Evolutionary conservation across 2,797 vertebrate species (phyloP).

Genomic region (Pipistrellus nathusii): DNA sequence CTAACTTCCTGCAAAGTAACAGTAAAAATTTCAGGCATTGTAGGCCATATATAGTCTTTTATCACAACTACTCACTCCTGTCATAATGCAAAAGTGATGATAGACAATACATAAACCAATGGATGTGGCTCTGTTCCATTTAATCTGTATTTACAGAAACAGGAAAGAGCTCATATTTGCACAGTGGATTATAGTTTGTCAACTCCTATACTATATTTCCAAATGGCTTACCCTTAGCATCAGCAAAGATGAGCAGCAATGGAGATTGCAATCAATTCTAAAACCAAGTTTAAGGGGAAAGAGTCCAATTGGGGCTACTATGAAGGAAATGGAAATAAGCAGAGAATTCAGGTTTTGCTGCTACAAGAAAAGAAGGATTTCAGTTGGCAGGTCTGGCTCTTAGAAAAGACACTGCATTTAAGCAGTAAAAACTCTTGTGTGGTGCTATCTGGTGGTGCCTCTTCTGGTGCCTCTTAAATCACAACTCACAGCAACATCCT

Average conservation of each 20-base stretch:
- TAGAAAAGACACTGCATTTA: background rate
- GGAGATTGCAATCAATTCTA: background rate
- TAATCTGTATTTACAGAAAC: constrained; percentile 50
- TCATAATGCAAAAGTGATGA: background rate
- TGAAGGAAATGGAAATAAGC: background rate
- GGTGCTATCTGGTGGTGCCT: background rate
- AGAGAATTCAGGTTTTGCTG: background rate
- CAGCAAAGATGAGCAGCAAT: background rate
- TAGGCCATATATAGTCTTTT: background rate
- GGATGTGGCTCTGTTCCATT: background rate
- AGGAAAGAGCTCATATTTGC: background rate
- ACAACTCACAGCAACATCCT: background rate
- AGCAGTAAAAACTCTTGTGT: background rate
- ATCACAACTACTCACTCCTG: background rate
- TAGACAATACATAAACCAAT: background rate
- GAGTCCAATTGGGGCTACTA: background rate
- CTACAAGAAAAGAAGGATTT: background rate
- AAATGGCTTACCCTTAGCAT: constrained; percentile 38
- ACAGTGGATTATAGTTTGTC: background rate
- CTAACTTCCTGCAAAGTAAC: background rate
- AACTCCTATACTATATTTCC: background rate
- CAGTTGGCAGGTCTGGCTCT: background rate
- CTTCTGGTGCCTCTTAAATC: background rate
- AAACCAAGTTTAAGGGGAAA: background rate
- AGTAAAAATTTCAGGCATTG: constrained; percentile 44